These are phyloP conservation scores for Diachasmimorpha longicaudata DNA, from an alignment of 1,140 invertebrate genomes.

Conservation along the genomic window DNA sequence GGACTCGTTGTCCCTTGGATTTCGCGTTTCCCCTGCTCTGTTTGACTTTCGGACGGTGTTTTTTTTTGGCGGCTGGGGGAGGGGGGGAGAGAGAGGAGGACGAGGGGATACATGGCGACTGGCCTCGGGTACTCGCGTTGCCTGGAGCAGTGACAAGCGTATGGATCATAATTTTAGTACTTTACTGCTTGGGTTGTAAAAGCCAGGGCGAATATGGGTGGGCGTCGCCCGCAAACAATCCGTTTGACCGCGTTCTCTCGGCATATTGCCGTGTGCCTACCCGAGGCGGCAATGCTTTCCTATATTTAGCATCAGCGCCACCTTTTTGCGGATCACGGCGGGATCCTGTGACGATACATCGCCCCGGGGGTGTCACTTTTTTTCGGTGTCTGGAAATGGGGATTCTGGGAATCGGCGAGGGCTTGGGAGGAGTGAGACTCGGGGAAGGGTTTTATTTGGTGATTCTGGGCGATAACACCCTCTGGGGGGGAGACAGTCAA, in stretches of 20 bases:
- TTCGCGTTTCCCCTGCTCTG: not conserved
- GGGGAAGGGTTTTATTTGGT: too few species aligned
- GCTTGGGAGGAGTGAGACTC: too few species aligned
- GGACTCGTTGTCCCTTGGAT: not conserved
- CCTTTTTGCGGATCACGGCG: not conserved
- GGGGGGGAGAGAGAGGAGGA: too few species aligned
- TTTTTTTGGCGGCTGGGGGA: not conserved
- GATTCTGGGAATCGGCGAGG: too few species aligned
- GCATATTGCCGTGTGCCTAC: constrained; percentile 10
- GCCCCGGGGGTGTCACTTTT: not conserved
- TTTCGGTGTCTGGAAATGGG: not conserved
- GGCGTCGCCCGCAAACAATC: constrained; percentile 38
- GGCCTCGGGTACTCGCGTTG: not conserved
- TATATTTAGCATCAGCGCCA: constrained; percentile 40
- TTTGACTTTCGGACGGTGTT: not conserved
- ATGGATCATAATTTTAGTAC: constrained; percentile 38
- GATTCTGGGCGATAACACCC: too few species aligned
- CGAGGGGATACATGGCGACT: not conserved
- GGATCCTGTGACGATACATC: not conserved
- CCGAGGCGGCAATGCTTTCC: constrained; percentile 37
- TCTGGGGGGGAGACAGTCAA: too few species aligned
- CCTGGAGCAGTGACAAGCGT: constrained; percentile 36
- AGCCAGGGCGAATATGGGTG: constrained; percentile 37
- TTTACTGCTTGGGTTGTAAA: constrained; percentile 38
- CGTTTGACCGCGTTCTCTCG: constrained; percentile 35